phyloP scores from a whole-genome alignment of 2,797 vertebrate species.

The Lagorchestes hirsutus region DNA sequence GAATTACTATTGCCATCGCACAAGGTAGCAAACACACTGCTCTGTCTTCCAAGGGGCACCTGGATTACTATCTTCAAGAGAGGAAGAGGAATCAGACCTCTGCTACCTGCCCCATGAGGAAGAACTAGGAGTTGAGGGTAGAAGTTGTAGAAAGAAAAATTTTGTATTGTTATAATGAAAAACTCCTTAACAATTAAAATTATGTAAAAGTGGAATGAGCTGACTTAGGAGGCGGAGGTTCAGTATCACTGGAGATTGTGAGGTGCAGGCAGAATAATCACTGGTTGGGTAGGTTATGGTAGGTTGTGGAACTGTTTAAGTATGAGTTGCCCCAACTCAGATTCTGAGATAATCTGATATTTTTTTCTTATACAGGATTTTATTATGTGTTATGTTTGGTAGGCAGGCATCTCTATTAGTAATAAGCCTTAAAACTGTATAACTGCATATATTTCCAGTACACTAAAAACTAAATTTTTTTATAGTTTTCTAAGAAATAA shows the following conservation, averaged over 20 bases:
- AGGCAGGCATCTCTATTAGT: neutral
- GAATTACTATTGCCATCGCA: neutral
- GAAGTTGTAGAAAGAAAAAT: neutral
- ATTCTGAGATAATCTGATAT: neutral
- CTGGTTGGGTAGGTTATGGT: neutral
- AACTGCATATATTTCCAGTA: neutral
- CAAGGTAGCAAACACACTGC: neutral
- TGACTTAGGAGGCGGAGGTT: neutral
- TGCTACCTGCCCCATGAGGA: neutral
- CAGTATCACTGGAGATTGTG: neutral
- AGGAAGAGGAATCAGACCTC: neutral
- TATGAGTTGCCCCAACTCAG: neutral
- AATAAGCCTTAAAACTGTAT: neutral
- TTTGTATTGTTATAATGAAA: neutral
- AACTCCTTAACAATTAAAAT: neutral
- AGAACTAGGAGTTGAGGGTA: neutral
- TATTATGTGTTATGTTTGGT: neutral
- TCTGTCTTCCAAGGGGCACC: neutral
- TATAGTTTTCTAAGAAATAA: neutral
- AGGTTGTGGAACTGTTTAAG: neutral
- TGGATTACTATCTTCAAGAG: neutral
- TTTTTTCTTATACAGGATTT: neutral
- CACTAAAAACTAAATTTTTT: neutral
- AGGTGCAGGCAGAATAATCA: neutral
- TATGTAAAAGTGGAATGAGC: neutral